Base-by-base conservation (phyloP, 2,888 invertebrate species). In the Leptinotarsa juncta region DNA sequence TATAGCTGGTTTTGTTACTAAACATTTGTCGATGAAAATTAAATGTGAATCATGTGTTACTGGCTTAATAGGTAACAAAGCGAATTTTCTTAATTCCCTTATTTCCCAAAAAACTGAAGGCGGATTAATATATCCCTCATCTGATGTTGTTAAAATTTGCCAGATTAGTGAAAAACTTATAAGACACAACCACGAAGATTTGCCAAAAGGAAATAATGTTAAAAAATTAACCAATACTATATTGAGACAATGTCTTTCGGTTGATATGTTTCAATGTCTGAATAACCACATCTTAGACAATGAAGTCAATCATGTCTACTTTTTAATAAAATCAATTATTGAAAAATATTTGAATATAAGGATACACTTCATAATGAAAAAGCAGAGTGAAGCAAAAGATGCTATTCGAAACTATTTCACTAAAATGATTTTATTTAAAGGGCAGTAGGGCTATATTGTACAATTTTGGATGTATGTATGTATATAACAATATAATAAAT, bases 101-200 rank as follows among this genome's bases (percentile, higher is more conserved):
- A 16, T 50, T 50, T 50, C 50, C 50, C 50, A 16, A 50, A 50
- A 50, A 50, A 50, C 50, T 50, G 50, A 50, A 50, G 50, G 50
- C 50, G 50, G 50, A 50, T 50, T 50, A 50, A 50, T 50, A 50
- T 50, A 50, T 50, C 50, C 50, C 50, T 50, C 50, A 50, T 15
- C 50, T 50, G 50, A 50, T 16, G 50, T 50, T 14, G 50, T 50
- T 50, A 16, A 50, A 50, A 50, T 50, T 50, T 50, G 50, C 50
- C 50, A 50, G 50, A 50, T 50, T 50, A 50, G 50, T 50, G 50
- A 50, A 50, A 50, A 50, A 50, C 50, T 50, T 50, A 50, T 50
- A 50, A 50, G 50, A 50, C 50, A 50, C 50, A 50, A 50, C 50
- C 50, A 50, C 50, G 50, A 50, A 50, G 50, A 50, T 50, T 50